These are phyloP conservation scores for Scrobipalpa costella DNA, from an alignment of 2,888 invertebrate species.

Conservation along the genomic window DNA sequence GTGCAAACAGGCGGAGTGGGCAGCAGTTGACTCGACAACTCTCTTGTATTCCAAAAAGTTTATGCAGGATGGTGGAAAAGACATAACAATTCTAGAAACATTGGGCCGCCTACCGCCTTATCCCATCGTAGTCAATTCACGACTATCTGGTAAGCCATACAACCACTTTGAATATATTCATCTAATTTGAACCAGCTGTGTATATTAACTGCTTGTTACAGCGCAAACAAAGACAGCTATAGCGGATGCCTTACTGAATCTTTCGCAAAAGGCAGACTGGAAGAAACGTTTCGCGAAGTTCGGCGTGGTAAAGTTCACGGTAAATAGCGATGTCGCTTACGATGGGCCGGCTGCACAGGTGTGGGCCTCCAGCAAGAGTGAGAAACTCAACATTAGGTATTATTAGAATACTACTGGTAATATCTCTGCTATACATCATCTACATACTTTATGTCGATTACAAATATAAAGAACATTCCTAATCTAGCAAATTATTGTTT, in stretches of 20 bases:
- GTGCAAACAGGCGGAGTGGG: slow-evolving; percentile 82
- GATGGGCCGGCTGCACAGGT: slow-evolving; percentile 75
- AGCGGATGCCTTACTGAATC: slow-evolving; percentile 60
- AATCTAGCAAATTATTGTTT: not conserved
- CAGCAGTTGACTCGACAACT: slow-evolving; percentile 83
- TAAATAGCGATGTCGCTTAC: slow-evolving; percentile 70
- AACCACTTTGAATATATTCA: slow-evolving; percentile 13
- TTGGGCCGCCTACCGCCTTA: slow-evolving; percentile 85
- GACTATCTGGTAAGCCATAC: slow-evolving; percentile 72
- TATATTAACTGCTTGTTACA: slow-evolving; percentile 48
- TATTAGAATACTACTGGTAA: slow-evolving; percentile 70
- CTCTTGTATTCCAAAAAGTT: slow-evolving; percentile 77
- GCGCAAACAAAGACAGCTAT: slow-evolving; percentile 65
- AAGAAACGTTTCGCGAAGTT: slow-evolving; percentile 71
- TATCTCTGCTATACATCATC: slow-evolving; percentile 66
- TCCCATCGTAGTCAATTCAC: slow-evolving; percentile 82
- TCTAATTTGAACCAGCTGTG: not conserved
- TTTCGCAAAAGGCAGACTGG: slow-evolving; percentile 62
- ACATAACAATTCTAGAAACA: slow-evolving; percentile 80
- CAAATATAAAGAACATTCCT: slow-evolving; percentile 53
- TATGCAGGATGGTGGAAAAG: slow-evolving; percentile 80
- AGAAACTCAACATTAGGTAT: slow-evolving; percentile 78
- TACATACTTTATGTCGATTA: slow-evolving; percentile 73
- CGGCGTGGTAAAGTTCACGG: slow-evolving; percentile 72
- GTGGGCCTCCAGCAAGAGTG: slow-evolving; percentile 72